These are phyloP conservation scores for Antrozous pallidus DNA, from an alignment of 2,797 vertebrate genomes.

Conservation along the genomic window DNA sequence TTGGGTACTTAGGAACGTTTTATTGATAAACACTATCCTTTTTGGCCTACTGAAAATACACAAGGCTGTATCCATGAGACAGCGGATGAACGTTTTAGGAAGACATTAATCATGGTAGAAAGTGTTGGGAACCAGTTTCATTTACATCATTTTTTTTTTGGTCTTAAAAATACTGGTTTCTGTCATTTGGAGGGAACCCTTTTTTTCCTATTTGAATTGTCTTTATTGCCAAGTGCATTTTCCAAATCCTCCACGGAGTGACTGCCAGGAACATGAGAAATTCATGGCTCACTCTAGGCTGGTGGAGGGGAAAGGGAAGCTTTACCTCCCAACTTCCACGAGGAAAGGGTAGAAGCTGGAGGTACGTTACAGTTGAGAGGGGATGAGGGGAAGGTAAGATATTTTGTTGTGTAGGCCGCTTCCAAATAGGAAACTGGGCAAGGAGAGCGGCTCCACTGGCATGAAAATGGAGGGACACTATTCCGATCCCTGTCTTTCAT, in stretches of 20 bases:
- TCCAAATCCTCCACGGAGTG: background rate
- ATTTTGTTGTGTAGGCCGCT: background rate
- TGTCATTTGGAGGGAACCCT: background rate
- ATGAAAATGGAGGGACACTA: background rate
- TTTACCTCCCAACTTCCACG: background rate
- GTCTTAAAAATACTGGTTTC: slow-evolving; percentile 44
- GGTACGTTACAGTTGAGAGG: background rate
- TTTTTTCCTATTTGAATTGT: background rate
- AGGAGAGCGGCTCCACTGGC: fast-evolving
- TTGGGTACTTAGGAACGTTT: slow-evolving; percentile 44
- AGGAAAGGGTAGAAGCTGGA: background rate
- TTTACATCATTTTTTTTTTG: slow-evolving; percentile 23
- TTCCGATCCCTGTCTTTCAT: background rate
- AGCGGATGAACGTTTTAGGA: slow-evolving; percentile 31
- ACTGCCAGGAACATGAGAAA: background rate
- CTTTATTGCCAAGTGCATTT: slow-evolving; percentile 30
- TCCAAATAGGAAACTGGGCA: background rate
- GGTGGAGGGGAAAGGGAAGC: background rate
- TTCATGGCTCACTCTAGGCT: background rate
- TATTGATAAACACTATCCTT: slow-evolving; percentile 62
- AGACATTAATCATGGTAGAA: slow-evolving; percentile 52
- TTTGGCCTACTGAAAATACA: slow-evolving; percentile 47
- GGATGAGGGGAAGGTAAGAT: background rate
- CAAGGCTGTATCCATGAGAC: background rate
- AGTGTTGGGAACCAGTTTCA: slow-evolving; percentile 36